phyloP scores from a whole-genome alignment of 2,888 invertebrate genomes.

The Auanema sp. region DNA sequence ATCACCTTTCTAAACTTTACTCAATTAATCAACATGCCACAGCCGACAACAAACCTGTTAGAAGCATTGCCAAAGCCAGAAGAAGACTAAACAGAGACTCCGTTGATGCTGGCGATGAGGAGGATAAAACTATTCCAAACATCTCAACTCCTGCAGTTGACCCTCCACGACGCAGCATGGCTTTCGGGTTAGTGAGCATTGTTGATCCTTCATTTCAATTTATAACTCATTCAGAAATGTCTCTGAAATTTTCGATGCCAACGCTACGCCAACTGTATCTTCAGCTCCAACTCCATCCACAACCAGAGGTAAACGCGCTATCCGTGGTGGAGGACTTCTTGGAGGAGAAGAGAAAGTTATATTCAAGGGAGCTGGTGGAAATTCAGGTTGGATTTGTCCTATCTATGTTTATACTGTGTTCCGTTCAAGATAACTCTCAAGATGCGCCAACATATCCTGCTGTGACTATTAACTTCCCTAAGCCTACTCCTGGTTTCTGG shows the following conservation, averaged over 20 bases:
- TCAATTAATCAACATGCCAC: constrained; percentile 2
- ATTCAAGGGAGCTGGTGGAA: constrained; percentile 24
- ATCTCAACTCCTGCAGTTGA: constrained; percentile 17
- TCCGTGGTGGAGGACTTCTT: constrained; percentile 41
- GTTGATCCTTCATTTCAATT: no score
- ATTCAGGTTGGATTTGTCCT: background rate
- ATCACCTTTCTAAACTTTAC: constrained; percentile 27
- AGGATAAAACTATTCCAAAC: background rate
- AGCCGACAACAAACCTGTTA: background rate
- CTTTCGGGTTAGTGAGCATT: background rate
- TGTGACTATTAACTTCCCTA: constrained; percentile 31
- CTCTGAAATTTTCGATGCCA: constrained; percentile 4
- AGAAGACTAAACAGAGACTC: background rate
- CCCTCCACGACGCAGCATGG: constrained; percentile 13
- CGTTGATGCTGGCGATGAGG: background rate
- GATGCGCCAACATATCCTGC: constrained; percentile 19
- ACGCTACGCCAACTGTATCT: background rate
- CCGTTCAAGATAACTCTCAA: background rate
- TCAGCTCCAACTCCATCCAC: background rate
- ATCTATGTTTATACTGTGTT: background rate
- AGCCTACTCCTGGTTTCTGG: constrained; percentile 42
- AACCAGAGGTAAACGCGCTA: constrained; percentile 36
- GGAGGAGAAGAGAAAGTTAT: constrained; percentile 36
- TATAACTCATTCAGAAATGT: background rate
- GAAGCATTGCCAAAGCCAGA: background rate